Percentiles rank a stretch among this genome's conserved stretches.
These are phyloP conservation scores for Brassicogethes aeneus DNA, from an alignment of 2,888 invertebrate species.

Conservation along the genomic window DNA sequence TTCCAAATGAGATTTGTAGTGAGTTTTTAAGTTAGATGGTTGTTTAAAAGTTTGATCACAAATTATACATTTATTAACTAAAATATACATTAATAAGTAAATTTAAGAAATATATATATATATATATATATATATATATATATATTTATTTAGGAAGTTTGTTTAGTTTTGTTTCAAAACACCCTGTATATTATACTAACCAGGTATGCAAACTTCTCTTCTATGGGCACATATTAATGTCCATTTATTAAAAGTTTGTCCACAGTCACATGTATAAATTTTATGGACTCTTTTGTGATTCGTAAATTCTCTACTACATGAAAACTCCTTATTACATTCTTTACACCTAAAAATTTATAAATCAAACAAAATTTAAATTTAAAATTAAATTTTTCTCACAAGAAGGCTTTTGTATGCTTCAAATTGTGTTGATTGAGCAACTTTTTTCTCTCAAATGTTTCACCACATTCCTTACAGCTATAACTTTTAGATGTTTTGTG, in stretches of 20 bases:
- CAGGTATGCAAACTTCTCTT: conserved; percentile 17
- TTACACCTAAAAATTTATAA: conserved; percentile 22
- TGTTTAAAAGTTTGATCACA: conserved; percentile 24
- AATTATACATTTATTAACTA: conserved; percentile 22
- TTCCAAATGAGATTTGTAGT: conserved; percentile 19
- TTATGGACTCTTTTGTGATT: conserved; percentile 29
- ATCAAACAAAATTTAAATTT: conserved; percentile 4
- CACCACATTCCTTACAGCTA: conserved; percentile 22
- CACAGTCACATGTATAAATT: conserved; percentile 29
- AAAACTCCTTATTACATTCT: conserved; percentile 23
- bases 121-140: too few species aligned
- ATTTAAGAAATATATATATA: not conserved
- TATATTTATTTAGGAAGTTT: too few species aligned
- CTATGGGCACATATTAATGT: conserved; percentile 23
- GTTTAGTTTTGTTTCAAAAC: conserved; percentile 1
- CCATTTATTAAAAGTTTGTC: conserved; percentile 27
- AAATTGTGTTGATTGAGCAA: conserved; percentile 24
- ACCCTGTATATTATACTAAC: conserved; percentile 4
- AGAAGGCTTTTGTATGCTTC: too few species aligned
- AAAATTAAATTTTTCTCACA: too few species aligned
- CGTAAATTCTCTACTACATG: conserved; percentile 17
- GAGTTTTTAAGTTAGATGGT: conserved; percentile 18
- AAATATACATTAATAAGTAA: conserved; percentile 10
- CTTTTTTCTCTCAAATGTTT: conserved; percentile 26
- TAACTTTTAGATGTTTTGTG: conserved; percentile 19